A percentile compares a stretch with the other conserved stretches of the same genome.
phyloP scores from a whole-genome alignment of 2,113 vertebrate genomes.

The Nyctereutes procyonoides region DNA sequence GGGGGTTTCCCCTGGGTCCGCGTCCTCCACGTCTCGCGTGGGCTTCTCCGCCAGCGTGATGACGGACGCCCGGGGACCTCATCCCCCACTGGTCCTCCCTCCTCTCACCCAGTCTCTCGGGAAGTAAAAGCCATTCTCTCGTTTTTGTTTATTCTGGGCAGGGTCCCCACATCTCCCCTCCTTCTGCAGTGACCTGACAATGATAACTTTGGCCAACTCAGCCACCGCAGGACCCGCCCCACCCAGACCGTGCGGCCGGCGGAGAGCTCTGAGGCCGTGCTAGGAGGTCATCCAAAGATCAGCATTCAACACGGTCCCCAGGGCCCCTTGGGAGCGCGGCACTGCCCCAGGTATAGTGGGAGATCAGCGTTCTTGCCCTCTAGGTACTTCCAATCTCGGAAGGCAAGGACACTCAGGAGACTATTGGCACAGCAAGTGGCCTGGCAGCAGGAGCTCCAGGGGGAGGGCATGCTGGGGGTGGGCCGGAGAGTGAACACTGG shows the following conservation, averaged over 20 bases:
- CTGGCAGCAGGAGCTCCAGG: background rate
- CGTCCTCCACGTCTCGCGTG: background rate
- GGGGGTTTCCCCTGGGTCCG: background rate
- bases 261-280: background rate
- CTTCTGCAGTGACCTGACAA: background rate
- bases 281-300: background rate
- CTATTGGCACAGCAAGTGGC: background rate
- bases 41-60: background rate
- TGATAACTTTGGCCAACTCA: background rate
- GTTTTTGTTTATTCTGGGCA: constrained; percentile 12
- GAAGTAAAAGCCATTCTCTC: background rate
- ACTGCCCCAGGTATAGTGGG: background rate
- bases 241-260: background rate
- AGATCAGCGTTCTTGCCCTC: constrained; percentile 7
- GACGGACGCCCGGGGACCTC: background rate
- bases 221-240: background rate
- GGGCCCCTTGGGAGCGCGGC: background rate
- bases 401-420: background rate
- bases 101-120: background rate
- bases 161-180: background rate
- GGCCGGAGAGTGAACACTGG: background rate
- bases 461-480: background rate
- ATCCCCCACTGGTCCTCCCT: background rate
- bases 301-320: background rate
- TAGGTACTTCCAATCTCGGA: constrained; percentile 20